Conservation (phyloP, 2,113 vertebrate species). For the Martes martes region DNA sequence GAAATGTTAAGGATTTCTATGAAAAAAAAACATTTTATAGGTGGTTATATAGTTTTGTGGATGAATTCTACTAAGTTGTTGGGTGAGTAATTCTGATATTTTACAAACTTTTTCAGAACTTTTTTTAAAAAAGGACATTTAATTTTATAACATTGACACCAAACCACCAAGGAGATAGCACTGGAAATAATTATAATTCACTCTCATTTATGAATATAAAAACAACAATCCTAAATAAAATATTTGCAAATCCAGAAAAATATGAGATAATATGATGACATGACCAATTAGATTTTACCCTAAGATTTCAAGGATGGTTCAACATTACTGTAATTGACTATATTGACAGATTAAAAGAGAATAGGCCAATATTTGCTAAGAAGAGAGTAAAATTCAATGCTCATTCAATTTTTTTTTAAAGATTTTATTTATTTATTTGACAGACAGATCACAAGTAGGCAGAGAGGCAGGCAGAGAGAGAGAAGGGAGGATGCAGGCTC, state of each 20-base stretch:
- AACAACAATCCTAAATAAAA: slow-evolving; percentile 25
- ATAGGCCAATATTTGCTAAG: not conserved
- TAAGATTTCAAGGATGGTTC: not conserved
- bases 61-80: not conserved
- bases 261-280: not conserved
- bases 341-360: not conserved
- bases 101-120: slow-evolving; percentile 3
- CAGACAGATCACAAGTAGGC: no score
- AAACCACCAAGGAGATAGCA: not conserved
- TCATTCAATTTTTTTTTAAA: not conserved
- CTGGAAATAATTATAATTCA: not conserved
- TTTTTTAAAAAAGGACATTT: not conserved
- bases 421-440: no score
- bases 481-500: no score
- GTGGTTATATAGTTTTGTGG: not conserved
- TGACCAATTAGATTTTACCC: not conserved
- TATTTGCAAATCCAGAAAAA: not conserved
- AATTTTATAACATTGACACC: not conserved
- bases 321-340: not conserved
- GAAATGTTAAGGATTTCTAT: not conserved
- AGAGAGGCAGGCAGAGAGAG: no score
- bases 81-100: not conserved
- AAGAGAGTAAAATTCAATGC: not conserved
- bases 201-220: not conserved
- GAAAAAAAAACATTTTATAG: not conserved